These are phyloP conservation scores for Epinephelus fuscoguttatus DNA, from an alignment of 2,113 vertebrate species.

Conservation along the genomic window DNA sequence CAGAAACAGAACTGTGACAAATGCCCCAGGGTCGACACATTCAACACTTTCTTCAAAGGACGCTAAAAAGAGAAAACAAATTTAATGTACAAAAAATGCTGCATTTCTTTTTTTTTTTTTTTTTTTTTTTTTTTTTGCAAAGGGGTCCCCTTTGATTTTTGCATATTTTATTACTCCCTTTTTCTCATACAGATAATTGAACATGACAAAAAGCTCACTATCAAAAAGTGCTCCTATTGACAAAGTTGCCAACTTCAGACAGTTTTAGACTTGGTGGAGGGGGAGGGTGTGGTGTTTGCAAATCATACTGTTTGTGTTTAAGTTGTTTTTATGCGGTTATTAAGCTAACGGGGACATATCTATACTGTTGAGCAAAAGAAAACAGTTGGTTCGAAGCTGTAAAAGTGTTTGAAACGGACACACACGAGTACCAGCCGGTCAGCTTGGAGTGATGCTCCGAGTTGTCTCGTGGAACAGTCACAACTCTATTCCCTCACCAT, in stretches of 20 bases:
- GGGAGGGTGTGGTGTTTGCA: slow-evolving; percentile 65
- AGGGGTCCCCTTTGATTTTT: slow-evolving; percentile 71
- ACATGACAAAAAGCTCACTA: slow-evolving; percentile 71
- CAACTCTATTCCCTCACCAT: slow-evolving; percentile 61
- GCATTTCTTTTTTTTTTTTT: slow-evolving; percentile 66
- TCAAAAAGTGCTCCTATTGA: slow-evolving; percentile 74
- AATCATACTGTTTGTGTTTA: slow-evolving; percentile 79
- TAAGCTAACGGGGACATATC: slow-evolving; percentile 72
- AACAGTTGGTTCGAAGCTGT: slow-evolving; percentile 69
- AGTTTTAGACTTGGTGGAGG: slow-evolving; percentile 72
- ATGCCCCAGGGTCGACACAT: slow-evolving; percentile 81
- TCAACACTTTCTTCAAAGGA: slow-evolving; percentile 87
- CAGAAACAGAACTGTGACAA: slow-evolving; percentile 86
- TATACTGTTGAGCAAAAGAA: slow-evolving; percentile 64
- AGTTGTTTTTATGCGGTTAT: slow-evolving; percentile 80
- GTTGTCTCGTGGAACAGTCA: slow-evolving; percentile 51
- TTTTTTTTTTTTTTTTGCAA: slow-evolving; percentile 81
- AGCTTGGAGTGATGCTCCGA: slow-evolving; percentile 68
- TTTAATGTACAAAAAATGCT: slow-evolving; percentile 82
- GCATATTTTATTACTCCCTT: slow-evolving; percentile 65
- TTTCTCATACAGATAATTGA: slow-evolving; percentile 73
- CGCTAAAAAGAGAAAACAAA: slow-evolving; percentile 82
- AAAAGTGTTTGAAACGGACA: slow-evolving; percentile 72
- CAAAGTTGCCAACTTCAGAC: slow-evolving; percentile 72
- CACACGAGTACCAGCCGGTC: slow-evolving; percentile 66